Conservation (phyloP, 2,113 vertebrate species). For the Istiophorus platypterus region DNA sequence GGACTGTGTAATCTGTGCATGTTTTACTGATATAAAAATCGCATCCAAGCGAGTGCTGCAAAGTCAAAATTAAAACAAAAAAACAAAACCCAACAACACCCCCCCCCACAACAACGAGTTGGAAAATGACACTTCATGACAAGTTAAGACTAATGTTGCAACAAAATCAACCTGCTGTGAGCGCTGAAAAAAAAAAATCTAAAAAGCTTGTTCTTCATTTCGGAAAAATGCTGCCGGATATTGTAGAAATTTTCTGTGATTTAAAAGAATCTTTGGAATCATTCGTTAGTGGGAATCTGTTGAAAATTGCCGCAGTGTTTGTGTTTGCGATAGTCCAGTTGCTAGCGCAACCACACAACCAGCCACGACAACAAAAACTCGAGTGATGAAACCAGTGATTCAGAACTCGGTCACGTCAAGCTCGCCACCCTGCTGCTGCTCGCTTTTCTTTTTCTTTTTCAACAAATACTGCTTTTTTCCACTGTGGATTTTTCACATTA, state of each 20-base stretch:
- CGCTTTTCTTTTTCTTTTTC: background rate
- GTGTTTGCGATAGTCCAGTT: no score
- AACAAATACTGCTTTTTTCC: background rate
- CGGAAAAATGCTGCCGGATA: background rate
- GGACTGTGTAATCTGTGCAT: background rate
- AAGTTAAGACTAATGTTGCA: constrained; percentile 51
- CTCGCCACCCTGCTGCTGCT: background rate
- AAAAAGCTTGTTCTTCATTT: background rate
- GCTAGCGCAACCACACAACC: no score
- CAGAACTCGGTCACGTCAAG: background rate
- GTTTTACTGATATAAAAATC: background rate
- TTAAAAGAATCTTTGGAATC: background rate
- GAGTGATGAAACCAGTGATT: no score
- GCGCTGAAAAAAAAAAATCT: no score
- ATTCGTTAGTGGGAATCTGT: background rate
- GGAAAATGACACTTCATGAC: background rate
- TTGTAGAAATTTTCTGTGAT: background rate
- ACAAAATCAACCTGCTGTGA: background rate
- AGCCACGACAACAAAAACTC: background rate
- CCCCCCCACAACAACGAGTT: background rate
- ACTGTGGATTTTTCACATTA: background rate
- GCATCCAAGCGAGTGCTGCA: background rate
- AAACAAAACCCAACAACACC: no score
- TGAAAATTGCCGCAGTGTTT: no score
- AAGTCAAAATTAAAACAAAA: constrained; percentile 23